phyloP scores from a whole-genome alignment of 2,888 invertebrate genomes.

The Lasius platythorax region DNA sequence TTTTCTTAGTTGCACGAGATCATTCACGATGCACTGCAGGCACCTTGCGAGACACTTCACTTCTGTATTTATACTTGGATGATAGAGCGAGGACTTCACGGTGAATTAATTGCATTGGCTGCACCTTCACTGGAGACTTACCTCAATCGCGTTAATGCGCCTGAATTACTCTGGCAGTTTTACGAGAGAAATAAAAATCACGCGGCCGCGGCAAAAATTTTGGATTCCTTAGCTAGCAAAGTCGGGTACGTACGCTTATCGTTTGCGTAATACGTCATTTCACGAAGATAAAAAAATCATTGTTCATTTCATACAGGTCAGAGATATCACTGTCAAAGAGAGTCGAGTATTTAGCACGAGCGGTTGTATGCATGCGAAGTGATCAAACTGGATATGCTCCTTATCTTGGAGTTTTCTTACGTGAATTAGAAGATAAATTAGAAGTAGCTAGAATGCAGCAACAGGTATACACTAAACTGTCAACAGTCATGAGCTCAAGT shows the following conservation, averaged over 20 bases:
- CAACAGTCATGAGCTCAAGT: neutral
- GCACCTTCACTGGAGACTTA: conserved; percentile 93
- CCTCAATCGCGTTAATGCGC: conserved; percentile 86
- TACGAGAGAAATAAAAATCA: conserved; percentile 97
- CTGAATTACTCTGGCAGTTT: conserved; percentile 94
- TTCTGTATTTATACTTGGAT: conserved; percentile 98
- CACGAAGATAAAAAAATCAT: conserved; percentile 14
- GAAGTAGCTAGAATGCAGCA: conserved; percentile 96
- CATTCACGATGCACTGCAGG: conserved; percentile 90
- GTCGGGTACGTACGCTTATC: conserved; percentile 87
- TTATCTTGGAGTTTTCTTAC: conserved; percentile 92
- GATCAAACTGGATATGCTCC: conserved; percentile 92
- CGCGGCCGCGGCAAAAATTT: conserved; percentile 95
- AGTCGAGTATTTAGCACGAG: conserved; percentile 96
- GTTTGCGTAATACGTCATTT: conserved; percentile 69
- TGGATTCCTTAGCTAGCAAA: conserved; percentile 94
- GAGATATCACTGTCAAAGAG: conserved; percentile 93
- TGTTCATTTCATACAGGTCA: conserved; percentile 87
- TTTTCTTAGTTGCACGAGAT: conserved; percentile 87
- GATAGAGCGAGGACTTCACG: conserved; percentile 91
- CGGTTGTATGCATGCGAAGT: conserved; percentile 98
- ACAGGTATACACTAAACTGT: conserved; percentile 79
- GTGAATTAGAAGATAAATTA: conserved; percentile 96
- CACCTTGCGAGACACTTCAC: conserved; percentile 95
- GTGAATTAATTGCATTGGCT: conserved; percentile 90